phyloP scores from a whole-genome alignment of 2,888 invertebrate species.

The Shargacucullia verbasci region DNA sequence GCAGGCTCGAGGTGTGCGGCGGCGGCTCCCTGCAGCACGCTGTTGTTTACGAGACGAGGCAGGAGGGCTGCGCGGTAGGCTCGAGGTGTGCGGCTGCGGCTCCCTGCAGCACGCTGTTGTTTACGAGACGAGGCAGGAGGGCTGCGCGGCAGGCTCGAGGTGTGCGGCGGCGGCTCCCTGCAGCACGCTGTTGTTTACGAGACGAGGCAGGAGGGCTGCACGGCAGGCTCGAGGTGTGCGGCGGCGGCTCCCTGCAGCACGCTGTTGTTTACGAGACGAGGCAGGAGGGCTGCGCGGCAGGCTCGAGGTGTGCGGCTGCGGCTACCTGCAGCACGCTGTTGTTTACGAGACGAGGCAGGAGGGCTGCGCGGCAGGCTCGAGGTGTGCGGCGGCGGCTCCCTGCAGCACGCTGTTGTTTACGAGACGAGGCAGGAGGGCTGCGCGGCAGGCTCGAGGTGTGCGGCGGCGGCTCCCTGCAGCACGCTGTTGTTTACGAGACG shows the following conservation, averaged over 20 bases:
- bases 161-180: no score
- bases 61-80: conserved; percentile 82
- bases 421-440: conserved; percentile 85
- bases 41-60: conserved; percentile 79
- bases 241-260: no score
- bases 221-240: no score
- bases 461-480: no score
- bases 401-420: conserved; percentile 97
- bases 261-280: conserved; percentile 83
- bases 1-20: conserved; percentile 84
- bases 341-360: conserved; percentile 86
- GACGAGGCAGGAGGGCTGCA: conserved; percentile 74
- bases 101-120: conserved; percentile 96
- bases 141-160: no score
- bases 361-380: conserved; percentile 82
- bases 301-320: conserved; percentile 85
- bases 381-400: conserved; percentile 90
- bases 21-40: conserved; percentile 93
- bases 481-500: conserved; percentile 96
- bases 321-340: conserved; percentile 94
- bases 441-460: no score
- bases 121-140: conserved; percentile 91
- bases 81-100: conserved; percentile 88
- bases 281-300: conserved; percentile 83
- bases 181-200: conserved; percentile 94